Base-by-base conservation (phyloP, 2,888 invertebrate genomes). In the Noctua janthe region DNA sequence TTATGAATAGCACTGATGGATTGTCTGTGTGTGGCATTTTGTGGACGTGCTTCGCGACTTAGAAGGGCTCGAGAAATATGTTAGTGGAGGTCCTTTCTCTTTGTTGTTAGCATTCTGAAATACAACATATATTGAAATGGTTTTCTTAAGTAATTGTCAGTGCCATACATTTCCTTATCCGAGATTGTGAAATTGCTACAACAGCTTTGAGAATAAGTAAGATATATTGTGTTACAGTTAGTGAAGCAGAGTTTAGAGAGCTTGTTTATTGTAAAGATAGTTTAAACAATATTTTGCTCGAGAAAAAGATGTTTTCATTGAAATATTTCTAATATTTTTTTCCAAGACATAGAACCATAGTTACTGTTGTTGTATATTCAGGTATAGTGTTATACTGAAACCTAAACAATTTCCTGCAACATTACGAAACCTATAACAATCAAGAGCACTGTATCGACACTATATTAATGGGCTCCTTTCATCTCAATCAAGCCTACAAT, bases 11-110 rank as follows among this genome's bases (percentile, higher is more conserved):
- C 91, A 93, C 92, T 92, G 91, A 91, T 87, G 90, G 90, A 91
- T 91, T 90, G 91, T 88, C 90, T 88, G 91, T 90, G 94, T 93
- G 94, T 93, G 94, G 95, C 91, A 93, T 94, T 94, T 91, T 43
- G 78, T 79, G 71, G 83, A 81, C 83, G 83, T 84, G 82, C 56
- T 80, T 78, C 43, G 82, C 64, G 72, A 69, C 79, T 78, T 87
- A 87, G 74, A 86, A 90, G 88, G 84, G 84, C 78, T 84, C 62
- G 66, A 83, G 70, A 84, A 86, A 84, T 80, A 76, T 86, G 73
- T 81, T 78, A 78, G 49, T 76, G 59, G 49, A 69, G 59, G 54
- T 81, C 84, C 83, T 83, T 90, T 89, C 84, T 81, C 86, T 88
- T 81, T 76, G 75, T 74, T 73, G 76, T 29, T 75, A 73, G 72